Conservation (phyloP, 2,888 invertebrate genomes). For the Drosophila limbata region DNA sequence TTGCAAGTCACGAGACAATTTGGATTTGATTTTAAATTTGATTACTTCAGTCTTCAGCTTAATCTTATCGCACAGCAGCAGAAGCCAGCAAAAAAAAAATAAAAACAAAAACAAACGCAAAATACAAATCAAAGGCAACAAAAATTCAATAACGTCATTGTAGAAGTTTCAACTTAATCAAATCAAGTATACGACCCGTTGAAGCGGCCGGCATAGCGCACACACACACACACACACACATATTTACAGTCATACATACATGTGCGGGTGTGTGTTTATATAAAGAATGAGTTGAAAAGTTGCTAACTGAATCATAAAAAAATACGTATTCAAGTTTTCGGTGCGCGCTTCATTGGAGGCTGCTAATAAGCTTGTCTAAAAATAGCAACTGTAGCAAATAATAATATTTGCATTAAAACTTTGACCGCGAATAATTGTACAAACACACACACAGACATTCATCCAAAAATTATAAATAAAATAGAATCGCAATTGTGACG, state of each 20-base stretch:
- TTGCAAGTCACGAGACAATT: slow-evolving; percentile 47
- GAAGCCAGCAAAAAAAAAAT: slow-evolving; percentile 4
- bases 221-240: slow-evolving; percentile 21
- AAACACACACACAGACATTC: neutral
- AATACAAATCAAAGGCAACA: neutral
- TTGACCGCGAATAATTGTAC: slow-evolving; percentile 49
- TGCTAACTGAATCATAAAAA: slow-evolving; percentile 72
- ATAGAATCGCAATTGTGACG: neutral
- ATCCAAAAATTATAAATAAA: neutral
- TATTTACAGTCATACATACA: neutral
- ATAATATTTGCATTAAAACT: slow-evolving; percentile 49
- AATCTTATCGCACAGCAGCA: slow-evolving; percentile 57
- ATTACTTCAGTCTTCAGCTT: slow-evolving; percentile 19
- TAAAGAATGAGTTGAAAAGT: slow-evolving; percentile 35
- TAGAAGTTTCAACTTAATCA: slow-evolving; percentile 38
- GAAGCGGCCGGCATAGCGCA: slow-evolving; percentile 27
- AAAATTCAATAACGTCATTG: slow-evolving; percentile 27
- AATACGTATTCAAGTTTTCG: slow-evolving; percentile 37
- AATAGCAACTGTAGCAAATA: slow-evolving; percentile 54
- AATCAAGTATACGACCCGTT: slow-evolving; percentile 65
- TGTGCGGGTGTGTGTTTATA: slow-evolving; percentile 10
- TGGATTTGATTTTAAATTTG: slow-evolving; percentile 37
- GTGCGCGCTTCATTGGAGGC: slow-evolving; percentile 55
- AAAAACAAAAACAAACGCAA: slow-evolving; percentile 5
- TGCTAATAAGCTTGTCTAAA: slow-evolving; percentile 63